Percentiles rank a stretch among this genome's conserved stretches.
Conservation (phyloP, 1,140 invertebrate genomes). For the Thaumatotibia leucotreta region DNA sequence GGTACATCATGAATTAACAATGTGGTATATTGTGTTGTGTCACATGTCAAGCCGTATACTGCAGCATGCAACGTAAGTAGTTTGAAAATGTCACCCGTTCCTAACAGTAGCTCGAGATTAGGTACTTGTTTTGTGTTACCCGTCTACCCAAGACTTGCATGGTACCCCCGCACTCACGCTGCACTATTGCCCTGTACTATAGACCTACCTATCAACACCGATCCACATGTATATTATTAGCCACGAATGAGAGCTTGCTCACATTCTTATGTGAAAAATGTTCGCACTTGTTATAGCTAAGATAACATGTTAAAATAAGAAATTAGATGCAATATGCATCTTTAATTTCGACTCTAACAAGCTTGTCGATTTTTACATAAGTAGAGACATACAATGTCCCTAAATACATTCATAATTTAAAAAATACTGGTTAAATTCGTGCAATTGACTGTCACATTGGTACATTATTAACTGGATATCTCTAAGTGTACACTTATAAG, state of each 20-base stretch:
- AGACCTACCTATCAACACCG: background rate
- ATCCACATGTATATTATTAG: background rate
- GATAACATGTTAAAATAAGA: background rate
- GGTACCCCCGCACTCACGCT: conserved; percentile 35
- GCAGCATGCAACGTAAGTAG: conserved; percentile 51
- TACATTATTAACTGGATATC: no score
- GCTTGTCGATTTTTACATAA: no score
- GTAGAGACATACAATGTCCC: no score
- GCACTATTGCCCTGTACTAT: conserved; percentile 19
- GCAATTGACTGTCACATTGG: no score
- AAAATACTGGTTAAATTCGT: no score
- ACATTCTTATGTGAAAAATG: background rate
- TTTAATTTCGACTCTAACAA: no score
- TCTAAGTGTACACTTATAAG: no score
- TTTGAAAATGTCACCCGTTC: conserved; percentile 45
- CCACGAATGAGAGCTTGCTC: background rate
- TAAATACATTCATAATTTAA: no score
- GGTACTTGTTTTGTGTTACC: conserved; percentile 21
- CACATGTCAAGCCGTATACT: conserved; percentile 25
- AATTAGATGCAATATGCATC: background rate
- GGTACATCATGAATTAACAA: conserved; percentile 13
- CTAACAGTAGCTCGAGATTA: conserved; percentile 43
- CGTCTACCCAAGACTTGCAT: conserved; percentile 39
- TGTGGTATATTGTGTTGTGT: conserved; percentile 11
- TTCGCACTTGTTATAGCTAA: background rate